phyloP scores from a whole-genome alignment of 2,888 invertebrate species.

The Lepeophtheirus nordmannii region DNA sequence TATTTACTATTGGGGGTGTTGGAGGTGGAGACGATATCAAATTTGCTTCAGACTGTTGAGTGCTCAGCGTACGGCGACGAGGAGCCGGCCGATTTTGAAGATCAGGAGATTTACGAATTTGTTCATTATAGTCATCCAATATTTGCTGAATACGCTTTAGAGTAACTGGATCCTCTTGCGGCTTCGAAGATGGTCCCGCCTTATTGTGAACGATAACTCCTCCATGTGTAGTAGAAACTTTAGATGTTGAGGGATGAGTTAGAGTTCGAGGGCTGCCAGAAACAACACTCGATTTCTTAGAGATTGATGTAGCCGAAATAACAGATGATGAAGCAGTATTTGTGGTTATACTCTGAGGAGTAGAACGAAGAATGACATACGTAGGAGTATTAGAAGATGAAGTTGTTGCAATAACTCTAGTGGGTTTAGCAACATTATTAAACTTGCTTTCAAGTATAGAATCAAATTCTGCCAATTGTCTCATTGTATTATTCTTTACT shows the following conservation, averaged over 20 bases:
- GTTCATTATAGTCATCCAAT: slow-evolving; percentile 61
- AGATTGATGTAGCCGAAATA: background rate
- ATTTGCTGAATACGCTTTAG: slow-evolving; percentile 63
- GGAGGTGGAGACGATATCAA: background rate
- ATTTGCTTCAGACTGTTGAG: slow-evolving; percentile 49
- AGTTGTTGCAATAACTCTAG: background rate
- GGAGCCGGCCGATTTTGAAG: slow-evolving; percentile 64
- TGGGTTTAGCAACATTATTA: background rate
- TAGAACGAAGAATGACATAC: background rate
- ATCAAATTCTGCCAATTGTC: slow-evolving; percentile 23
- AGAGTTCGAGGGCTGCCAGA: background rate
- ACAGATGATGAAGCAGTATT: no score
- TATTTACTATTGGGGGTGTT: no score
- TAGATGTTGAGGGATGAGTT: background rate
- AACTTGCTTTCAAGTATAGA: slow-evolving; percentile 24
- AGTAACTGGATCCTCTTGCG: slow-evolving; percentile 63
- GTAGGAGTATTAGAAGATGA: background rate
- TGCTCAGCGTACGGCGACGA: slow-evolving; percentile 44
- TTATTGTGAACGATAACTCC: background rate
- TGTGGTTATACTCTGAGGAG: background rate
- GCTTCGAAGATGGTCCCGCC: slow-evolving; percentile 45
- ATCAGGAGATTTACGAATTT: slow-evolving; percentile 60
- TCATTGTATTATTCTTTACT: slow-evolving; percentile 4
- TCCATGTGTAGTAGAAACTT: background rate
- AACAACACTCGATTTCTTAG: background rate